Evolutionary conservation across 2,797 vertebrate species (phyloP).

Genomic region (Sorex maritimensis): DNA sequence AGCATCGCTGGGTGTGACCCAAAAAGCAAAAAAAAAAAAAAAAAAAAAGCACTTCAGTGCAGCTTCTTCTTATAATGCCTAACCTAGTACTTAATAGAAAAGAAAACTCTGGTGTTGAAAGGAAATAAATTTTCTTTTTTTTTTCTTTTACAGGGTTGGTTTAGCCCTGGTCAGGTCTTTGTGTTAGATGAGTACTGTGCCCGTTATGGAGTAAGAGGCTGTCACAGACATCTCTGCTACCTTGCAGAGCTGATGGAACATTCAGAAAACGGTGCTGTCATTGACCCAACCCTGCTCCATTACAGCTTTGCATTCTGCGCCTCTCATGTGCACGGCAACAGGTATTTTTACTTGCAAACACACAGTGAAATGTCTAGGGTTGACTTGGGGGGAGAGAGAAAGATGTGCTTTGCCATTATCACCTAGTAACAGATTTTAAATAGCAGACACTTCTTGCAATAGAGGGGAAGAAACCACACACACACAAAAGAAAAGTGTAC

Average conservation of each 20-base stretch:
- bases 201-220: constrained; percentile 97
- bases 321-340: constrained; percentile 98
- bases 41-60: not conserved
- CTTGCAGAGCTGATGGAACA: constrained; percentile 97
- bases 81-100: not conserved
- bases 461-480: not conserved
- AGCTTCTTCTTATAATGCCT: not conserved
- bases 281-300: constrained; percentile 98
- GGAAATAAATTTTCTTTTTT: constrained; percentile 24
- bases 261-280: constrained; percentile 95
- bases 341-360: constrained; percentile 91
- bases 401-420: constrained; percentile 71
- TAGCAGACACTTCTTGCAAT: constrained; percentile 73
- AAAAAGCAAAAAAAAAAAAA: too few species aligned
- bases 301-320: constrained; percentile 99
- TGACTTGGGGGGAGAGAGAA: constrained; percentile 51
- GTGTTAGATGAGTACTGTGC: constrained; percentile 98
- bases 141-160: constrained; percentile 95
- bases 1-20: too few species aligned
- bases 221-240: constrained; percentile 98
- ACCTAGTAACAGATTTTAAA: constrained; percentile 84
- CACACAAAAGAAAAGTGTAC: constrained; percentile 78
- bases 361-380: constrained; percentile 67
- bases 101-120: constrained; percentile 57
- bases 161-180: constrained; percentile 98